These are phyloP conservation scores for Sarcoramphus papa DNA, from an alignment of 2,797 vertebrate species.

Conservation along the genomic window DNA sequence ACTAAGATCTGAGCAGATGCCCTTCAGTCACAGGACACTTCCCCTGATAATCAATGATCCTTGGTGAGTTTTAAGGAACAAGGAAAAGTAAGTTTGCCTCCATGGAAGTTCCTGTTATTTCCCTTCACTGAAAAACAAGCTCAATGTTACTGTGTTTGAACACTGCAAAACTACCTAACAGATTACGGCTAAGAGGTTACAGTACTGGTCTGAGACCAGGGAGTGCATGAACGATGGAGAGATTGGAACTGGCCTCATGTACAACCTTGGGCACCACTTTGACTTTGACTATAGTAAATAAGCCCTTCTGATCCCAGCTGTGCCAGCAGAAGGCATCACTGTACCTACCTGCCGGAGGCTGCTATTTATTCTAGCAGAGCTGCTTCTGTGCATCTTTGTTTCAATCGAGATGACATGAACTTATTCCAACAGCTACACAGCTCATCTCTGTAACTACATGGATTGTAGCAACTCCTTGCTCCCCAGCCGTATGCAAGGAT, in stretches of 20 bases:
- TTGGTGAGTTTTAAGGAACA: background rate
- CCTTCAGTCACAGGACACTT: background rate
- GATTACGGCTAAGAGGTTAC: background rate
- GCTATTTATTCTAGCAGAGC: background rate
- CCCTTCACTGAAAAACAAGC: background rate
- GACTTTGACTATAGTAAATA: background rate
- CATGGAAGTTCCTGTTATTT: background rate
- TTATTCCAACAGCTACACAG: background rate
- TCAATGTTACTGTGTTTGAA: background rate
- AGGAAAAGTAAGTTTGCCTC: background rate
- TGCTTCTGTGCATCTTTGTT: background rate
- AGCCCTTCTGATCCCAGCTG: background rate
- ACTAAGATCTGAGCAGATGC: background rate
- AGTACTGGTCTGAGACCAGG: background rate
- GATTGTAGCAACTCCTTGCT: background rate
- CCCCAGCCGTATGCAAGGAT: background rate
- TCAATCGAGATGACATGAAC: background rate
- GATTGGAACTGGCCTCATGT: background rate
- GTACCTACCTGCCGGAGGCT: background rate
- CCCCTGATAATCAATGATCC: background rate
- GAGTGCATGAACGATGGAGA: background rate
- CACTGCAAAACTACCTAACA: background rate
- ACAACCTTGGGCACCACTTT: background rate
- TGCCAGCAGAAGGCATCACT: background rate
- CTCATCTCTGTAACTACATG: background rate